Percentiles rank a stretch among this genome's conserved stretches.
Conservation (phyloP, 2,113 vertebrate genomes). For the Holacanthus passer region DNA sequence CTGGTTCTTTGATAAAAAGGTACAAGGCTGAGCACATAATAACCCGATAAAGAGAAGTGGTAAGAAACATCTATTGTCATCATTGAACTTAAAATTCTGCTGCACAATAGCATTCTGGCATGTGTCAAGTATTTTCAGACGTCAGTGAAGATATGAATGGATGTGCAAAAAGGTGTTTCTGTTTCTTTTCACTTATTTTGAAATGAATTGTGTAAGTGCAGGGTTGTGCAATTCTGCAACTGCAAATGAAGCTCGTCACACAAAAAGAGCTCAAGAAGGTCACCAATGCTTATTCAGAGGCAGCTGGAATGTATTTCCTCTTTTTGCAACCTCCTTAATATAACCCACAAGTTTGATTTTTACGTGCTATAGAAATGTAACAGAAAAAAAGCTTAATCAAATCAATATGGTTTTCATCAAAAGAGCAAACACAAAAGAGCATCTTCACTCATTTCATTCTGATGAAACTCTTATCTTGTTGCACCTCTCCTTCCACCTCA, state of each 20-base stretch:
- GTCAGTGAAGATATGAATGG: neutral
- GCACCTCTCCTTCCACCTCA: neutral
- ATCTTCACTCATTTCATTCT: slow-evolving; percentile 2
- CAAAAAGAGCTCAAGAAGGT: neutral
- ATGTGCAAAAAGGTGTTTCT: neutral
- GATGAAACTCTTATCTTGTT: neutral
- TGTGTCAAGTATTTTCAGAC: too few species aligned
- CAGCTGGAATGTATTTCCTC: neutral
- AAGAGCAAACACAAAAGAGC: neutral
- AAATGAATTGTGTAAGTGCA: too few species aligned
- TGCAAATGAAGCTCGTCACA: neutral
- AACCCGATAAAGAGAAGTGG: neutral
- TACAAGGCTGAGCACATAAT: neutral
- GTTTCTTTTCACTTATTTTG: neutral
- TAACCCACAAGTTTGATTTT: neutral
- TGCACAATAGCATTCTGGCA: neutral
- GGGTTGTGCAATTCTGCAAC: too few species aligned
- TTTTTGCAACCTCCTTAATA: neutral
- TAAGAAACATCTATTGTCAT: neutral
- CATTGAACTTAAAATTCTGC: neutral
- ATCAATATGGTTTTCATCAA: too few species aligned
- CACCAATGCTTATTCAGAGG: neutral
- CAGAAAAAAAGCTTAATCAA: too few species aligned
- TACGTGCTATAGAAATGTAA: neutral
- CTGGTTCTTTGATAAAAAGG: neutral